Evolutionary conservation across 2,113 vertebrate species (phyloP).

Genomic region (Ploceus nigricollis): DNA sequence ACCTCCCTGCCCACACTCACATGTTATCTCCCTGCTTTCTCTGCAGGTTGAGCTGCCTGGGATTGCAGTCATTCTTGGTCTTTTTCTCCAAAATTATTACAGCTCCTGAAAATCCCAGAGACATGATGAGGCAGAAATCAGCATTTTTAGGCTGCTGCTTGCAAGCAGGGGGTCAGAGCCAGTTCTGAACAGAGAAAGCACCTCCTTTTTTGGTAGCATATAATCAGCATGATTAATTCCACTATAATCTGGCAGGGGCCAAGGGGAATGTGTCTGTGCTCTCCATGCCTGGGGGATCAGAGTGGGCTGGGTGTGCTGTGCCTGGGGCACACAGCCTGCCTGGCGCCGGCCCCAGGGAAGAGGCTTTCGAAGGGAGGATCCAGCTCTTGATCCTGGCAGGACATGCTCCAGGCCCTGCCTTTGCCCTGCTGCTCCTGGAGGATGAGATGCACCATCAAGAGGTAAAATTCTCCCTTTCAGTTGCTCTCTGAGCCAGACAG

Average conservation of each 20-base stretch:
- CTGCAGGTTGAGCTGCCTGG: slow-evolving; percentile 6
- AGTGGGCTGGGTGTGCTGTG: not conserved
- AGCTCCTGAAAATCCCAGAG: not conserved
- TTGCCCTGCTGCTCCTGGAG: not conserved
- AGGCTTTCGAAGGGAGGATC: not conserved
- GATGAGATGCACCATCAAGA: not conserved
- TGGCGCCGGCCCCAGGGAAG: not conserved
- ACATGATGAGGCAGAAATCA: slow-evolving; percentile 2
- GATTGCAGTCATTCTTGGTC: slow-evolving; percentile 33
- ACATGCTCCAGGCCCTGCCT: not conserved
- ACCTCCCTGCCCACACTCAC: not conserved
- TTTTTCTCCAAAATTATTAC: slow-evolving; percentile 21
- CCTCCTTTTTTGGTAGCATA: slow-evolving; percentile 73
- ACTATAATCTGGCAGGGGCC: slow-evolving; percentile 45
- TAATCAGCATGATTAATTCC: slow-evolving; percentile 65
- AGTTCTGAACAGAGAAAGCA: slow-evolving; percentile 36
- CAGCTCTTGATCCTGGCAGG: not conserved
- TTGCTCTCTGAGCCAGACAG: not conserved
- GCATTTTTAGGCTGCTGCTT: slow-evolving; percentile 48
- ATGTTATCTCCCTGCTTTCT: not conserved
- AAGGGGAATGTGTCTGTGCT: slow-evolving; percentile 24
- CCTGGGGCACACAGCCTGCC: not conserved
- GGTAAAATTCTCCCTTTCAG: not conserved
- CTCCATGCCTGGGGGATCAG: slow-evolving; percentile 32
- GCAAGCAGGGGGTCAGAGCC: slow-evolving; percentile 9